These are phyloP conservation scores for Cercopithecus mona DNA, from an alignment of 2,113 vertebrate species.

Conservation along the genomic window DNA sequence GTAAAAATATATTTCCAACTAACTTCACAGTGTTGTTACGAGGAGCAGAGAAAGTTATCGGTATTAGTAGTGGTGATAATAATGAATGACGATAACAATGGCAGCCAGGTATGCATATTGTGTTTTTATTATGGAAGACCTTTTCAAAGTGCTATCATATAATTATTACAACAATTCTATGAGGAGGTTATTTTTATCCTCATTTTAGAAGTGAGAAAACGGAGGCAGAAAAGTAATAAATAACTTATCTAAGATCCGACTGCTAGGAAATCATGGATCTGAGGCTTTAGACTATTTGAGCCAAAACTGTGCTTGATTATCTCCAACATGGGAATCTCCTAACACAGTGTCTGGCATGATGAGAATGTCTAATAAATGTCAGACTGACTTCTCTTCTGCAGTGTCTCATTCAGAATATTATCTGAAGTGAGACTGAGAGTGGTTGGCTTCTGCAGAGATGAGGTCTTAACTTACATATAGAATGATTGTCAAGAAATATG, in stretches of 20 bases:
- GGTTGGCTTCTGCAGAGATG: not conserved
- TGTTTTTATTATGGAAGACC: not conserved
- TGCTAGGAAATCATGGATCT: not conserved
- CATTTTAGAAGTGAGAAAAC: not conserved
- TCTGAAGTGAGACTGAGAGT: not conserved
- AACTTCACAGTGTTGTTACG: not conserved
- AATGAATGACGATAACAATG: not conserved
- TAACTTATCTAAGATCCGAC: not conserved
- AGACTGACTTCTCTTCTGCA: not conserved
- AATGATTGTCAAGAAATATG: not conserved
- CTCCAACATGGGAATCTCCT: not conserved
- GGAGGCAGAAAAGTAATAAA: not conserved
- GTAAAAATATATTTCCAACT: not conserved
- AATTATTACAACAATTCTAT: not conserved
- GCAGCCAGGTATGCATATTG: not conserved
- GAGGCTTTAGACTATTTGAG: not conserved
- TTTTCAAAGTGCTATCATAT: not conserved
- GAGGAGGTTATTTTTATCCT: not conserved
- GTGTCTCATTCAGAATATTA: not conserved
- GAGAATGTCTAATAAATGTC: not conserved
- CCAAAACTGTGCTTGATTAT: not conserved
- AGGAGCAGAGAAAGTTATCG: not conserved
- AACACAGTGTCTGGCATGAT: not conserved
- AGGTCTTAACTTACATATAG: not conserved
- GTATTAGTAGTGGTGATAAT: not conserved